Percentiles rank a stretch among this genome's conserved stretches.
Evolutionary conservation across 35 echinoderm and acorn worm species (phyloP).

Genomic region (Diadema setosum): DNA sequence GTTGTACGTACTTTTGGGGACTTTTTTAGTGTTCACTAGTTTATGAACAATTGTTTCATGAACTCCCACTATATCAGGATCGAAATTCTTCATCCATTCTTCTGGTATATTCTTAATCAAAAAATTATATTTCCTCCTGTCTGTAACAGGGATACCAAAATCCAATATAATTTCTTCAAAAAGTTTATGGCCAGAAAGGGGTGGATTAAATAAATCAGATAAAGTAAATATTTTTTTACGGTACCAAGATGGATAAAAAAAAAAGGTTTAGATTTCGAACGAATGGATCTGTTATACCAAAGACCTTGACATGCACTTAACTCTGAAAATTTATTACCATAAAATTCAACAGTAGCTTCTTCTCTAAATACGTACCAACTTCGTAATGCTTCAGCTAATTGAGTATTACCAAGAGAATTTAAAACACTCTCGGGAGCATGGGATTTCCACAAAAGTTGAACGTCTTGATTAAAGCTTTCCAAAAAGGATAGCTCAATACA

Average conservation of each 20-base stretch:
- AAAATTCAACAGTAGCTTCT: background rate
- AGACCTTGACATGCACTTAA: background rate
- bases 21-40: background rate
- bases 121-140: background rate
- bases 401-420: background rate
- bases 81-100: background rate
- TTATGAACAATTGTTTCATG: background rate
- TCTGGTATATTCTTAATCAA: background rate
- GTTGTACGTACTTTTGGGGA: background rate
- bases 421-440: conserved; percentile 10
- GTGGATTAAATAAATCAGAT: background rate
- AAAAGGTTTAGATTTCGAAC: background rate
- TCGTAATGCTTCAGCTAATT: background rate
- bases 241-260: background rate
- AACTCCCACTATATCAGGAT: background rate
- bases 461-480: background rate
- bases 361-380: conserved; percentile 5
- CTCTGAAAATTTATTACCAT: background rate
- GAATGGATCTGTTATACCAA: background rate
- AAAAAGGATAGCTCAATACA: background rate
- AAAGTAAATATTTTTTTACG: background rate
- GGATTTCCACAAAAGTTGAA: background rate
- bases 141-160: background rate
- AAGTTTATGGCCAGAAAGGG: background rate
- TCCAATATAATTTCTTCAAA: background rate